phyloP scores from a whole-genome alignment of 2,113 vertebrate species.

The Oreamnos americanus region DNA sequence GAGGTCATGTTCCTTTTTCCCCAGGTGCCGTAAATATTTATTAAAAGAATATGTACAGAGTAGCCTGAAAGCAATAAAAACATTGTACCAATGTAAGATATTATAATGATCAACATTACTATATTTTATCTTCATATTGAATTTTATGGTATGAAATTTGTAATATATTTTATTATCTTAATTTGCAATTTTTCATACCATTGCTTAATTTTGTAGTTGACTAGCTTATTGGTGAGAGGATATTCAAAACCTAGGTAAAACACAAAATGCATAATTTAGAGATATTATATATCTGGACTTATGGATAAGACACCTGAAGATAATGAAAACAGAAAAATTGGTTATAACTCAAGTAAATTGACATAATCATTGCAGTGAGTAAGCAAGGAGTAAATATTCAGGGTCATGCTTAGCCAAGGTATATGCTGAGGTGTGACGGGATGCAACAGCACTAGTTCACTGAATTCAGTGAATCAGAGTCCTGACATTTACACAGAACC shows the following conservation, averaged over 20 bases:
- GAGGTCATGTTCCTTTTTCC: not conserved
- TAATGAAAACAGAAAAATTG: constrained; percentile 24
- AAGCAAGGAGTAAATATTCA: constrained; percentile 27
- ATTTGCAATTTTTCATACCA: not conserved
- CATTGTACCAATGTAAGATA: not conserved
- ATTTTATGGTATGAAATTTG: not conserved
- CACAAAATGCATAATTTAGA: not conserved
- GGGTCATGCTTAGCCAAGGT: not conserved
- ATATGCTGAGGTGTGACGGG: not conserved
- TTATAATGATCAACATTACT: not conserved
- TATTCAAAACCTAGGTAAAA: constrained; percentile 8
- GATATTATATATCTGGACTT: not conserved
- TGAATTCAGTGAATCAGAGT: constrained; percentile 34
- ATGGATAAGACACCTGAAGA: not conserved
- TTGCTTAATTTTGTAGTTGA: constrained; percentile 25
- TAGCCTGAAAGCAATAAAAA: not conserved
- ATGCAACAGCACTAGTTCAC: constrained; percentile 35
- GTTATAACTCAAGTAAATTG: not conserved
- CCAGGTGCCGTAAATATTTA: not conserved
- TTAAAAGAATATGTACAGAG: not conserved
- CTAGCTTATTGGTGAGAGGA: not conserved
- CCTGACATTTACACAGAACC: constrained; percentile 64
- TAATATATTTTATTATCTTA: not conserved
- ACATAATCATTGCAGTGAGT: not conserved
- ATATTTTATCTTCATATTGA: not conserved